Conservation (phyloP, 2,888 invertebrate species). For the Micropterix aruncella region DNA sequence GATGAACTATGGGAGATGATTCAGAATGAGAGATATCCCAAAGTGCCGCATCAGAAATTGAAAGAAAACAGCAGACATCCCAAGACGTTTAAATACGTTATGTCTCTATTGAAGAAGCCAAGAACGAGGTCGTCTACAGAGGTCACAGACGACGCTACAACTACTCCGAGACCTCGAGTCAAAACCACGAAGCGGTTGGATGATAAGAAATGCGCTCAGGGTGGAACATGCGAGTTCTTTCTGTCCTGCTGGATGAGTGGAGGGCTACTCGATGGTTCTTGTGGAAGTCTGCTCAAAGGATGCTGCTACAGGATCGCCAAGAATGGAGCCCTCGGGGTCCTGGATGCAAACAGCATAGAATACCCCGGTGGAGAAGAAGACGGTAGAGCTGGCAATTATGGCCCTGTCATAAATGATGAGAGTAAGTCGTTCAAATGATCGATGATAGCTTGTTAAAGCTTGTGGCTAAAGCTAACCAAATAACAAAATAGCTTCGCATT, state of each 20-base stretch:
- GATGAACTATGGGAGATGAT: no score
- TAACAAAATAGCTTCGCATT: no score
- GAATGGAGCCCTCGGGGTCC: slow-evolving; percentile 47
- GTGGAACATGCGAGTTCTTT: slow-evolving; percentile 81
- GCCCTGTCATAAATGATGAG: slow-evolving; percentile 64
- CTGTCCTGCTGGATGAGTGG: slow-evolving; percentile 85
- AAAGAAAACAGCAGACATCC: slow-evolving; percentile 9
- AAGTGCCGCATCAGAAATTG: no score
- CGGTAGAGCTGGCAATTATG: slow-evolving; percentile 47
- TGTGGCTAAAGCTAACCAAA: no score
- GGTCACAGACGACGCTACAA: slow-evolving; percentile 4
- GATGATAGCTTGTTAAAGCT: no score
- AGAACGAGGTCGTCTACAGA: slow-evolving; percentile 3
- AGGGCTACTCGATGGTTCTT: slow-evolving; percentile 73
- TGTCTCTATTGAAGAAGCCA: slow-evolving; percentile 5
- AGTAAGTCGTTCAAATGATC: slow-evolving; percentile 41
- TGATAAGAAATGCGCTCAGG: slow-evolving; percentile 49
- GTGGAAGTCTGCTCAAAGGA: slow-evolving; percentile 68
- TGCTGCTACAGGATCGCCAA: slow-evolving; percentile 74
- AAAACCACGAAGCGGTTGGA: slow-evolving; percentile 19
- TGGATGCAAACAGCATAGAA: slow-evolving; percentile 49
- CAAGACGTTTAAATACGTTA: slow-evolving; percentile 11
- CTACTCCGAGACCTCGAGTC: slow-evolving; percentile 6
- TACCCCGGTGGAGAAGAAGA: slow-evolving; percentile 44
- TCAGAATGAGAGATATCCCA: no score